Evolutionary conservation across 2,797 vertebrate genomes (phyloP), one percentile per base, ranked within the genome.

Genomic region (Cephalopachus bancanus): DNA sequence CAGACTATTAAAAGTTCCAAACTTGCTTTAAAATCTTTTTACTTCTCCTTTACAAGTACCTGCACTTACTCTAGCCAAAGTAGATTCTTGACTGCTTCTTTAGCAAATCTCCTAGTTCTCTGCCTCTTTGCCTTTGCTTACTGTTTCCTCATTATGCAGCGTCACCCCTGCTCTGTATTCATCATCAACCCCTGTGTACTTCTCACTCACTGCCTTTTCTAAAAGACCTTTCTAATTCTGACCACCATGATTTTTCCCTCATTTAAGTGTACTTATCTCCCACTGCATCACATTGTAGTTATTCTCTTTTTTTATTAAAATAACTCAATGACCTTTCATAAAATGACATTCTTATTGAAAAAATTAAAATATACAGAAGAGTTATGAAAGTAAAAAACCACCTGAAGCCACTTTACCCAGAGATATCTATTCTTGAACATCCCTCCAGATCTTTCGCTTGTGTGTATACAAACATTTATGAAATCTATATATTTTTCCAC

Each of bases 271-370:
- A 67, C 33, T 59, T 10, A 22, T 14, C 37, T 72, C 55, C 79
- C 26, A n/a, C 60, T 60, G 30, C 26, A 22, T 51, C 83, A 55
- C 51, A 20, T 89, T 80, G 20, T 90, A 7, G 57, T 64, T 67
- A 59, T 83, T 64, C 37, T 51, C 14, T 59, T 37, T 17, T 80
- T 87, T 87, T 59, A 94, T 83, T 96, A 84, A 91, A 78, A 33
- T 74, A 80, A 51, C n/a, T 59, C 10, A 3, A 60, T 55, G 7
- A 24, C 75, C 79, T 91, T 95, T 92, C n/a, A 88, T 90, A 91
- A 94, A 79, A 62, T 60, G 44, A 28, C 7, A 44, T 91, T 11
- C 20, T 85, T 93, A 75, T 30, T 72, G 59, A 49, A 83, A 89
- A 90, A 69, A 83, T 72, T 84, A 62, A 76, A 90, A 44, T 19